Evolutionary conservation across 2,888 invertebrate genomes (phyloP), one percentile per base, ranked within the genome.

Genomic region (Copidosoma aretas): DNA sequence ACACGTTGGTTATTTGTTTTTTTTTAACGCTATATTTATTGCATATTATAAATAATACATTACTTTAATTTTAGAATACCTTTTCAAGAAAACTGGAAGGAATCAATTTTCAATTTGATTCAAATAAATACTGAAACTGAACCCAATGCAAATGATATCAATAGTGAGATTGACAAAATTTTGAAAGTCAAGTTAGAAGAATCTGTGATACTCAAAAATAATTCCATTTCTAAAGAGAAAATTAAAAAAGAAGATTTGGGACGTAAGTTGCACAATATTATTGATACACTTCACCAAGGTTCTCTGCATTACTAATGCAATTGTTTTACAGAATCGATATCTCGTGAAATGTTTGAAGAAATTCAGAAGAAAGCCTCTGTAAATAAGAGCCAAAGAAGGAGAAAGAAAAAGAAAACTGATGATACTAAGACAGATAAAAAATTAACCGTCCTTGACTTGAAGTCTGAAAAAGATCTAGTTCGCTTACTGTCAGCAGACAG

Each of bases 41-140:
- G n/a, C 19, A 53, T 17, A 54, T 59, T 15, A 32, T 10, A 53
- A 56, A 56, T 56, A n/a, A n/a, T n/a, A n/a, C n/a, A n/a, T 56
- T 56, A 22, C 25, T 56, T 41, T 22, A 8, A 4, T 58, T 58
- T 8, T 58, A 71, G 71, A 8, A 49, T 71, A n/a, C 64, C 73
- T n/a, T 56, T 65, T 53, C 54, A 70, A 46, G 61, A 74, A n/a
- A 72, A 32, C 32, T 32, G 32, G 32, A 32, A 8, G 3, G 32
- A 72, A 54, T 74, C 75, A 5, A 79, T 82, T 72, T 80, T 81
- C 43, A 77, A 75, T 71, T 75, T 79, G 41, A 77, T 82, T 22
- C 73, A 68, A 58, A 60, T 64, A 14, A 24, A 69, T 32, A 21
- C 51, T 59, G 8, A 1, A 15, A n/a, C 15, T 46, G 57, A 68